phyloP scores from a whole-genome alignment of 1,140 invertebrate species.

The Calephelis nemesis region DNA sequence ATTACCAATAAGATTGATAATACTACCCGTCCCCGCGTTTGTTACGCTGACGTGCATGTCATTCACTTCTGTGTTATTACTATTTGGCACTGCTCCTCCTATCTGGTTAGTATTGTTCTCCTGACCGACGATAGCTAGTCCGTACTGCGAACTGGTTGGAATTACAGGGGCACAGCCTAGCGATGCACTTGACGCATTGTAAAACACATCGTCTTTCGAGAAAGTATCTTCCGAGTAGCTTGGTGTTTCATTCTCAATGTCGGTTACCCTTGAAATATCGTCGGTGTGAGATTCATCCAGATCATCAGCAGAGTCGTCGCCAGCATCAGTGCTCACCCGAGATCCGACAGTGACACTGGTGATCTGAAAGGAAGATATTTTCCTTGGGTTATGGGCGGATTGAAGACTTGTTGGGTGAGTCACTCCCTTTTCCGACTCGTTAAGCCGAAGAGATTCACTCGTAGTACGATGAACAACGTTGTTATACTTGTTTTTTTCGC shows the following conservation, averaged over 20 bases:
- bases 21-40: constrained; percentile 81
- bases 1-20: constrained; percentile 83
- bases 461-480: constrained; percentile 87
- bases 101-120: constrained; percentile 64
- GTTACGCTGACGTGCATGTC: constrained; percentile 83
- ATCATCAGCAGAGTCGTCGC: constrained; percentile 95
- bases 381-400: constrained; percentile 81
- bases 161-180: constrained; percentile 89
- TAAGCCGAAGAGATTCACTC: constrained; percentile 87
- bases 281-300: constrained; percentile 96
- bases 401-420: constrained; percentile 77
- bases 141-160: constrained; percentile 90
- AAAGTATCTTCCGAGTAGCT: constrained; percentile 92
- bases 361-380: constrained; percentile 96
- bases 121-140: constrained; percentile 87
- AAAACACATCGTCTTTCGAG: constrained; percentile 90
- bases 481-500: constrained; percentile 80
- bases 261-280: constrained; percentile 89
- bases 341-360: constrained; percentile 90
- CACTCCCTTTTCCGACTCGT: constrained; percentile 81
- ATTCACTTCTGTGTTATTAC: constrained; percentile 74
- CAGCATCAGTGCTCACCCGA: constrained; percentile 89
- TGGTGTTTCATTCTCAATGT: constrained; percentile 90
- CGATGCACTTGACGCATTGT: constrained; percentile 86
- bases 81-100: constrained; percentile 75